Conservation (phyloP, 2,888 invertebrate species). For the Drosophila tripunctata region DNA sequence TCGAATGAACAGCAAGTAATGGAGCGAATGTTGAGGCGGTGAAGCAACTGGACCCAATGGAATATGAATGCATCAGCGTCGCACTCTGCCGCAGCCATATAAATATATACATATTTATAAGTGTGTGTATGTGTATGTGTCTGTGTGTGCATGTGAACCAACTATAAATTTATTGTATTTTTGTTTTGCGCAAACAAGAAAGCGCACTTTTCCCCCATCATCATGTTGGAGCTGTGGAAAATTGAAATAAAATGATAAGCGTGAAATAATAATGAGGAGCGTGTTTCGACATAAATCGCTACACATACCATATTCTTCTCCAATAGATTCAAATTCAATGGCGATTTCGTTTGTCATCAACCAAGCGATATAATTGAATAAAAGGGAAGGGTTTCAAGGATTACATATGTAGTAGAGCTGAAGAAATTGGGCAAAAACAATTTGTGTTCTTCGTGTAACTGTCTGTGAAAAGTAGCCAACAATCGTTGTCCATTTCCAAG, state of each 20-base stretch:
- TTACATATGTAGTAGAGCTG: not conserved
- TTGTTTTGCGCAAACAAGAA: slow-evolving; percentile 68
- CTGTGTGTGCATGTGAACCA: slow-evolving; percentile 42
- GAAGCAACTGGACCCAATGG: slow-evolving; percentile 76
- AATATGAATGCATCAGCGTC: slow-evolving; percentile 74
- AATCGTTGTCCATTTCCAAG: slow-evolving; percentile 25
- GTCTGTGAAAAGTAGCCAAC: slow-evolving; percentile 44
- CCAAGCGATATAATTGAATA: slow-evolving; percentile 47
- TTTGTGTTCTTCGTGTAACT: slow-evolving; percentile 43
- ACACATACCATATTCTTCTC: slow-evolving; percentile 12
- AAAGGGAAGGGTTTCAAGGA: slow-evolving; percentile 30
- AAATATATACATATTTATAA: too few relatives aligned
- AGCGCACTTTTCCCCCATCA: slow-evolving; percentile 60
- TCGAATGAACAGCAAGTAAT: slow-evolving; percentile 72
- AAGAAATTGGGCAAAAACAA: slow-evolving; percentile 7
- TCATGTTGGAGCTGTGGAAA: slow-evolving; percentile 18
- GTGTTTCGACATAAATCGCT: slow-evolving; percentile 76
- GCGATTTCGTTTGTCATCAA: slow-evolving; percentile 9
- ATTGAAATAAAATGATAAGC: slow-evolving; percentile 80
- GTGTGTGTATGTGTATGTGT: too few relatives aligned
- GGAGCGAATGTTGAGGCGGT: slow-evolving; percentile 44
- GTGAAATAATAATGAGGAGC: slow-evolving; percentile 78
- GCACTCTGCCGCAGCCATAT: slow-evolving; percentile 40
- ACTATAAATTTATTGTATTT: slow-evolving; percentile 73
- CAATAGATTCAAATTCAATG: slow-evolving; percentile 52